Evolutionary conservation across 2,113 vertebrate genomes (phyloP).

Genomic region (Sphaerodactylus townsendi): DNA sequence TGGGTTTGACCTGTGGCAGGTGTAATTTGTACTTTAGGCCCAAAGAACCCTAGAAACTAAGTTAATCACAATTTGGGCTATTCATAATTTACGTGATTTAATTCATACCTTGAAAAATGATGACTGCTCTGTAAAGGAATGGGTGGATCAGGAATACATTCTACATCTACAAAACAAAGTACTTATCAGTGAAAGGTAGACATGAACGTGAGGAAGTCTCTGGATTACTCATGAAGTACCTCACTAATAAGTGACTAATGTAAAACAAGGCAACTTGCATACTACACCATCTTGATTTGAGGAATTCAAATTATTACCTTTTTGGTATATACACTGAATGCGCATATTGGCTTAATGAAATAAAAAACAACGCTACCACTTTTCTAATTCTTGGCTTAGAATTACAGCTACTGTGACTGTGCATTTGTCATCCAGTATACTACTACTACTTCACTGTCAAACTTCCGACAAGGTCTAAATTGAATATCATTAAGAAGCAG

Average conservation of each 20-base stretch:
- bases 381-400: background rate
- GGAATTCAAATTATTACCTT: background rate
- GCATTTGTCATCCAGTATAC: background rate
- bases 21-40: too few species aligned
- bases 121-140: slow-evolving; percentile 51
- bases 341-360: background rate
- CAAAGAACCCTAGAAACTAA: too few species aligned
- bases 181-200: slow-evolving; percentile 54
- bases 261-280: background rate
- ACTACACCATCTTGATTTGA: background rate
- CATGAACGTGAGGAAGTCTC: slow-evolving; percentile 35
- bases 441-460: background rate
- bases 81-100: slow-evolving; percentile 41
- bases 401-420: background rate
- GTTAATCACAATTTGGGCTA: background rate
- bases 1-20: too few species aligned
- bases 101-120: slow-evolving; percentile 69
- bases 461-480: background rate
- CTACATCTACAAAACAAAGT: slow-evolving; percentile 69
- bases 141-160: slow-evolving; percentile 47
- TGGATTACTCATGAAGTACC: slow-evolving; percentile 48
- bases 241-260: slow-evolving; percentile 22
- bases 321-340: background rate
- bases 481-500: background rate
- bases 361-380: background rate